Evolutionary conservation across 2,797 vertebrate genomes (phyloP).

Genomic region (Cryptoprocta ferox): DNA sequence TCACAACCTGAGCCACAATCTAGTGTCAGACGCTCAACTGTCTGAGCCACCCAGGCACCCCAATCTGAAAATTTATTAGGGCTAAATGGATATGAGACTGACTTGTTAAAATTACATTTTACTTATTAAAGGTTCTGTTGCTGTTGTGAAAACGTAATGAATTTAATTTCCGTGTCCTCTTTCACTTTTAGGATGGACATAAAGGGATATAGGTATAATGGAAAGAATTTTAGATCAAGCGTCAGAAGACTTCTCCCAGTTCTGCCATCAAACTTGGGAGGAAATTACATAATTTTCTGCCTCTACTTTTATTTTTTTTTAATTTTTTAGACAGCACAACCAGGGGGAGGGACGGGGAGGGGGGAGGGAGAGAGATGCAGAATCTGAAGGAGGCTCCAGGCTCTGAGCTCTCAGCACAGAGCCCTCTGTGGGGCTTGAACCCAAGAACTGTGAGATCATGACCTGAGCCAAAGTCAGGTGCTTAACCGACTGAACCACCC

Average conservation of each 20-base stretch:
- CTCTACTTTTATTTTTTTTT: background rate
- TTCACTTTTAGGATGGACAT: background rate
- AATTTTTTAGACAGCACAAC: too few relatives aligned
- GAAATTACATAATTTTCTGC: background rate
- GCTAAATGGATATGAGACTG: background rate
- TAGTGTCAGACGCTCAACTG: too few relatives aligned
- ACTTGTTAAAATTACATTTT: background rate
- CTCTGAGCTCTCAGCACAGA: too few relatives aligned
- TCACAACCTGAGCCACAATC: too few relatives aligned
- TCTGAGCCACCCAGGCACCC: too few relatives aligned
- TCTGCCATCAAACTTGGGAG: background rate
- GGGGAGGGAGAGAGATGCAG: too few relatives aligned
- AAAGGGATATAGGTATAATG: background rate
- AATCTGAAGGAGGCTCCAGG: too few relatives aligned
- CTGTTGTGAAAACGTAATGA: background rate
- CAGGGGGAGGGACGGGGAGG: too few relatives aligned
- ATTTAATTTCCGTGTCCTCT: background rate
- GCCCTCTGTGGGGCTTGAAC: too few relatives aligned
- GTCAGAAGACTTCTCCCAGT: background rate
- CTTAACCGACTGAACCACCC: too few relatives aligned
- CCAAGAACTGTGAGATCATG: too few relatives aligned
- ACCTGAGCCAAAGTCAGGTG: too few relatives aligned
- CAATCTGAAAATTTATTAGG: slow-evolving; percentile 7
- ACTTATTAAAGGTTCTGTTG: slow-evolving; percentile 15
- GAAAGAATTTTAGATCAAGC: background rate